A percentile compares a stretch with the other conserved stretches of the same genome.
Evolutionary conservation across 2,888 invertebrate species (phyloP).

Genomic region (Phlogophora meticulosa): DNA sequence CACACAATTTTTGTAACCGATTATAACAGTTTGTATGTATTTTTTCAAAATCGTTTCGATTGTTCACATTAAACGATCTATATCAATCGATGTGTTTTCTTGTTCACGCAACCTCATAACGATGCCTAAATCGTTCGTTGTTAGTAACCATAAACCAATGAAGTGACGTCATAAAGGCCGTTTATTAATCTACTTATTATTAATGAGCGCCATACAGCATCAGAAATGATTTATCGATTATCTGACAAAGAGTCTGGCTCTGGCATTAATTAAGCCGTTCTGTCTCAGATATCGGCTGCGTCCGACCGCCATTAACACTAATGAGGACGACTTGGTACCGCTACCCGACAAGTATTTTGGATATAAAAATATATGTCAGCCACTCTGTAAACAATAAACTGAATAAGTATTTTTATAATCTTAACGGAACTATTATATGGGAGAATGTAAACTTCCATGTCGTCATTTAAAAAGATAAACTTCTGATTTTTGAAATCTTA

Average conservation of each 20-base stretch:
- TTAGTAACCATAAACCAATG: conserved; percentile 36
- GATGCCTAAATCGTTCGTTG: conserved; percentile 27
- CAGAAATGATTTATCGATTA: conserved; percentile 75
- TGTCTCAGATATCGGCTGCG: conserved; percentile 81
- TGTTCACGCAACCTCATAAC: conserved; percentile 30
- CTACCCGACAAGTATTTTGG: conserved; percentile 61
- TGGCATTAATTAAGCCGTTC: conserved; percentile 83
- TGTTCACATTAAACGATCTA: conserved; percentile 85
- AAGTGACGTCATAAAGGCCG: conserved; percentile 53
- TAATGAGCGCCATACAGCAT: conserved; percentile 62
- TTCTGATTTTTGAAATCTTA: background rate
- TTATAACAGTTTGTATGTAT: conserved; percentile 78
- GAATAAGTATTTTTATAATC: conserved; percentile 9
- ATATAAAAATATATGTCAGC: conserved; percentile 62
- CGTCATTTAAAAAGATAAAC: background rate
- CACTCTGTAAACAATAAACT: conserved; percentile 53
- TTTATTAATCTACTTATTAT: conserved; percentile 64
- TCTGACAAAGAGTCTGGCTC: conserved; percentile 77
- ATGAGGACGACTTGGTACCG: conserved; percentile 77
- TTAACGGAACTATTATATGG: conserved; percentile 6
- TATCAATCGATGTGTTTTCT: conserved; percentile 68
- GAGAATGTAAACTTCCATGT: background rate
- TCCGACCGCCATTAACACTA: conserved; percentile 82
- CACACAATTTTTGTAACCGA: conserved; percentile 75
- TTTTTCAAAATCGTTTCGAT: conserved; percentile 84